Evolutionary conservation across 1,140 invertebrate species (phyloP).

Genomic region (Prorops nasuta): DNA sequence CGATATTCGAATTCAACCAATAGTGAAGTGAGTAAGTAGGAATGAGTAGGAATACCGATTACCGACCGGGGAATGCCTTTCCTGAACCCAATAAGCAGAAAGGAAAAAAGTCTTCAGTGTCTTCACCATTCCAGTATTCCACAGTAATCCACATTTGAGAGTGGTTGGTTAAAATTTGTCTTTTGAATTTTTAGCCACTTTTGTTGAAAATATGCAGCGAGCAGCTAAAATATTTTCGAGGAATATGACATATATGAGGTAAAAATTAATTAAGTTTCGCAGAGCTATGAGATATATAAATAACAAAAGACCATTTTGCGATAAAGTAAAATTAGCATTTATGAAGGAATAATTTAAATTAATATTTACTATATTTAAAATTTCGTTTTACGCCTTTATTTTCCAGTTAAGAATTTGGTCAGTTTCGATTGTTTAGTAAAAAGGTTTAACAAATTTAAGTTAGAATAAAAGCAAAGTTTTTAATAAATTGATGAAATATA

Average conservation of each 20-base stretch:
- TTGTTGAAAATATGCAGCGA: slow-evolving; percentile 39
- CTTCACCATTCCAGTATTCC: too few relatives aligned
- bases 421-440: background rate
- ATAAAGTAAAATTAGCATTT: background rate
- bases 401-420: background rate
- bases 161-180: background rate
- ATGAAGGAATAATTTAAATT: slow-evolving; percentile 11
- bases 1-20: too few relatives aligned
- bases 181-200: background rate
- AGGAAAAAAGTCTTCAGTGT: too few relatives aligned
- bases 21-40: too few relatives aligned
- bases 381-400: background rate
- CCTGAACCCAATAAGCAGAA: too few relatives aligned
- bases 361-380: background rate
- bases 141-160: background rate
- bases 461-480: background rate
- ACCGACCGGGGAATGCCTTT: too few relatives aligned
- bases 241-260: slow-evolving; percentile 46
- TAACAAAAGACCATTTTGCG: background rate
- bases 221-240: slow-evolving; percentile 28
- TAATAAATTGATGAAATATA: background rate
- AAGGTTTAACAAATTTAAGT: background rate
- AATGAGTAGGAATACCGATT: too few relatives aligned
- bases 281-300: background rate
- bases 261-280: slow-evolving; percentile 10